phyloP scores from a whole-genome alignment of 1,140 invertebrate species.

The Andricus grossulariae region DNA sequence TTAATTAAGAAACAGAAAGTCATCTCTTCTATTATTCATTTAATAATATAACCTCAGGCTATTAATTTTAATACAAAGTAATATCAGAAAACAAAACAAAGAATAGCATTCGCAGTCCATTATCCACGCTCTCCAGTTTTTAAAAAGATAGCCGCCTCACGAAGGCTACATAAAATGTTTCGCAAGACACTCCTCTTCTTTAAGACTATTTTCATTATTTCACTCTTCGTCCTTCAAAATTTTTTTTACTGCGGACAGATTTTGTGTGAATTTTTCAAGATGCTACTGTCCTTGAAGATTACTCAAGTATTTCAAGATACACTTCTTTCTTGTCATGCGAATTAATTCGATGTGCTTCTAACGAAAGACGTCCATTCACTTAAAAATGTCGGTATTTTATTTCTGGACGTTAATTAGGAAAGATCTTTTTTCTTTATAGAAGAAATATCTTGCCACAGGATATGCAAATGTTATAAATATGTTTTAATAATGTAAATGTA shows the following conservation, averaged over 20 bases:
- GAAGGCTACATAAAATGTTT: neutral
- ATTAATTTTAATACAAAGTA: too few species aligned
- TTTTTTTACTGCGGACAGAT: conserved; percentile 16
- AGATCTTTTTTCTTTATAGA: neutral
- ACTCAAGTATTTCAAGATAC: conserved; percentile 19
- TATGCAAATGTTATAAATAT: too few species aligned
- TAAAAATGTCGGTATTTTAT: neutral
- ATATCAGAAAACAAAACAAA: too few species aligned
- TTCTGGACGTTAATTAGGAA: neutral
- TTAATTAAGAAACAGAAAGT: too few species aligned
- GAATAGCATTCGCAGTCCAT: too few species aligned
- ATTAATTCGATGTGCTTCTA: conserved; percentile 23
- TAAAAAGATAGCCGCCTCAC: neutral
- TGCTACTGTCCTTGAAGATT: conserved; percentile 10
- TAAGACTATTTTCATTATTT: conserved; percentile 12
- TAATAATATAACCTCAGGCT: too few species aligned
- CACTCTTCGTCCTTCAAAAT: neutral
- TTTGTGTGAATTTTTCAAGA: conserved; percentile 6
- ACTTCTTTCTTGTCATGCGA: conserved; percentile 13
- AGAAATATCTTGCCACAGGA: too few species aligned
- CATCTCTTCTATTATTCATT: too few species aligned
- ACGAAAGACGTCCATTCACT: neutral
- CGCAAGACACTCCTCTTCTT: neutral
- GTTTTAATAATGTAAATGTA: too few species aligned
- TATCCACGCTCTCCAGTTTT: neutral